Conservation (phyloP, 2,797 vertebrate species). For the Tenualosa thibaudeaui region DNA sequence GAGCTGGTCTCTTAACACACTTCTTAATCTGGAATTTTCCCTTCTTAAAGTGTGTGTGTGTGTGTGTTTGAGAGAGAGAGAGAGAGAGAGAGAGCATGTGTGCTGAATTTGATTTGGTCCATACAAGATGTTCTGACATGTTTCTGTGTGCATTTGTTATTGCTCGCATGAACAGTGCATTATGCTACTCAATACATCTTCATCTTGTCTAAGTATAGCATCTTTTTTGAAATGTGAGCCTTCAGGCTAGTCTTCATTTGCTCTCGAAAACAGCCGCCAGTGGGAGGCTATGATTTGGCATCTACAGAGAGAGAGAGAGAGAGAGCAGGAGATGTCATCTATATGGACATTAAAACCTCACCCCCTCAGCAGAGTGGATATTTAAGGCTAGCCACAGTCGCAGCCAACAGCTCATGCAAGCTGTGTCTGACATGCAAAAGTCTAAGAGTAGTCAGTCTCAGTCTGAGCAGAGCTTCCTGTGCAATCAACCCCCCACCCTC, state of each 20-base stretch:
- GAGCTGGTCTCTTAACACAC: conserved; percentile 72
- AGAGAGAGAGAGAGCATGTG: neutral
- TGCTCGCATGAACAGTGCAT: conserved; percentile 35
- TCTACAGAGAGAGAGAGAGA: conserved; percentile 9
- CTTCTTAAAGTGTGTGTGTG: neutral
- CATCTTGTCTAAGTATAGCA: conserved; percentile 55
- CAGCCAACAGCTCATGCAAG: conserved; percentile 41
- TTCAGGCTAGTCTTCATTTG: conserved; percentile 50
- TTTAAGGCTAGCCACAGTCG: conserved; percentile 48
- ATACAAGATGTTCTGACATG: neutral
- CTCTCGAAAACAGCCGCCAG: conserved; percentile 22
- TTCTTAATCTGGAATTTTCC: neutral
- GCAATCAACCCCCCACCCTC: conserved; percentile 32
- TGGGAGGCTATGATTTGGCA: conserved; percentile 24
- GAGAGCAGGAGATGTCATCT: conserved; percentile 15
- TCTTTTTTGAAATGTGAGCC: conserved; percentile 61
- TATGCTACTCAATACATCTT: conserved; percentile 55
- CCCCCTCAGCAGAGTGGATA: neutral
- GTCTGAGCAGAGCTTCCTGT: conserved; percentile 39
- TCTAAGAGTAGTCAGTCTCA: conserved; percentile 33
- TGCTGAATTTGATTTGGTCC: neutral
- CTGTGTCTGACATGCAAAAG: conserved; percentile 63
- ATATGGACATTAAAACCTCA: conserved; percentile 13
- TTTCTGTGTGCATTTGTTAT: neutral
- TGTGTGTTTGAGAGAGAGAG: neutral